Percentiles rank a stretch among this genome's conserved stretches.
Conservation (phyloP, 2,888 invertebrate species). For the Plebejus argus region DNA sequence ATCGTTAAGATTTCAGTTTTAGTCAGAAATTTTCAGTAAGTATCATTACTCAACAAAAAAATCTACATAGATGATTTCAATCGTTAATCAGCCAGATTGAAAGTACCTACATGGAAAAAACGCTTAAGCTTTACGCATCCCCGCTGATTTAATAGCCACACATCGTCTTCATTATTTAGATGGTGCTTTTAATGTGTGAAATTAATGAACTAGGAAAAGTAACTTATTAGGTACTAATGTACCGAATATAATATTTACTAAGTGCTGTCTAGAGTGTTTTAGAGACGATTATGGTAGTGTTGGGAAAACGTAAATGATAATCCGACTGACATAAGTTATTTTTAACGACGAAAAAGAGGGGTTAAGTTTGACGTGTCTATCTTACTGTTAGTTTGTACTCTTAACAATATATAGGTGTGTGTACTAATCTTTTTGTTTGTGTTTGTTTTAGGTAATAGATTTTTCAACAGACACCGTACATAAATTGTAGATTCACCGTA, state of each 20-base stretch:
- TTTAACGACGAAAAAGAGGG: neutral
- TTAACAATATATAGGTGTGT: too few relatives aligned
- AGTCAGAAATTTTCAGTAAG: too few relatives aligned
- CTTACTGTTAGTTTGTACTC: neutral
- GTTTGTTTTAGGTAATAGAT: too few relatives aligned
- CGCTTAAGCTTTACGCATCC: neutral
- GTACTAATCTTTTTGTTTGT: too few relatives aligned
- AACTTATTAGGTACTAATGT: slow-evolving; percentile 34
- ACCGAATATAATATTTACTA: slow-evolving; percentile 24
- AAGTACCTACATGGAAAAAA: neutral
- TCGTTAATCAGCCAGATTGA: too few relatives aligned
- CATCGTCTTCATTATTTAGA: slow-evolving; percentile 66
- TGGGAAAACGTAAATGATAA: neutral
- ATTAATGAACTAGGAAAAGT: slow-evolving; percentile 73
- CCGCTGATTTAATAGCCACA: slow-evolving; percentile 47
- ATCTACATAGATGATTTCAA: too few relatives aligned
- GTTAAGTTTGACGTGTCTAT: neutral
- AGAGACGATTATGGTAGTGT: neutral
- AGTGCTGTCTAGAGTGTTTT: neutral
- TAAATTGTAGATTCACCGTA: too few relatives aligned
- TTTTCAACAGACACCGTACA: too few relatives aligned
- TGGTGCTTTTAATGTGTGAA: slow-evolving; percentile 68
- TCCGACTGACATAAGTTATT: neutral
- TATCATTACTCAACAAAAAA: too few relatives aligned
- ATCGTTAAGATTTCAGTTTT: too few relatives aligned